phyloP scores from a whole-genome alignment of 2,888 invertebrate genomes.

The Laspeyria flexula region DNA sequence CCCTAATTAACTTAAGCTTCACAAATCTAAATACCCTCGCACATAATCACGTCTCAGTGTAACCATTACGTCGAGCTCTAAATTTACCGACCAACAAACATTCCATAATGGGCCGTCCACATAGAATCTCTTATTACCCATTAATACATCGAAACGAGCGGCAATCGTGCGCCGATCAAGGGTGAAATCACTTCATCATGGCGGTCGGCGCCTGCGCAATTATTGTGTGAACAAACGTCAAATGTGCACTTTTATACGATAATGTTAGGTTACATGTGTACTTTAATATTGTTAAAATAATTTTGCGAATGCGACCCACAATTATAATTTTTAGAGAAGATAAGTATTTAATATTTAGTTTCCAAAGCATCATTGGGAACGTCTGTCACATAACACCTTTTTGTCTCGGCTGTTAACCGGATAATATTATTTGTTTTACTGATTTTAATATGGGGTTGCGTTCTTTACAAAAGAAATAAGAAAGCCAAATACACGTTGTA shows the following conservation, averaged over 20 bases:
- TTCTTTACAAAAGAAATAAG: no score
- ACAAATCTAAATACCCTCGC: not conserved
- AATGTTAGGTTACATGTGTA: slow-evolving; percentile 1
- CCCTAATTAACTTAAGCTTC: not conserved
- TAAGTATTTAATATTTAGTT: no score
- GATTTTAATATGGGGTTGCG: no score
- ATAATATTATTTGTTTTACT: no score
- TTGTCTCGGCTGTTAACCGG: no score
- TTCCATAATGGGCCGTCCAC: slow-evolving; percentile 52
- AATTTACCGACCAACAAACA: slow-evolving; percentile 54
- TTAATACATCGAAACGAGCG: slow-evolving; percentile 58
- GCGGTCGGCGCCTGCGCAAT: slow-evolving; percentile 46
- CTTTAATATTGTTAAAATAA: not conserved
- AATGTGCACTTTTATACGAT: slow-evolving; percentile 44
- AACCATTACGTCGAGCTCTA: slow-evolving; percentile 40
- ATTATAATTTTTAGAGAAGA: no score
- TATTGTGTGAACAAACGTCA: slow-evolving; percentile 53
- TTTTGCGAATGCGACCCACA: not conserved
- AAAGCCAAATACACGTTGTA: no score
- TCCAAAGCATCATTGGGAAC: no score
- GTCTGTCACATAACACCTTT: no score
- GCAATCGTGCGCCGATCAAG: slow-evolving; percentile 55
- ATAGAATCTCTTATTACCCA: slow-evolving; percentile 53
- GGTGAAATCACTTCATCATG: slow-evolving; percentile 68
- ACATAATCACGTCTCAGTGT: not conserved